phyloP scores from a whole-genome alignment of 1,140 invertebrate species.

The Diorhabda carinulata region DNA sequence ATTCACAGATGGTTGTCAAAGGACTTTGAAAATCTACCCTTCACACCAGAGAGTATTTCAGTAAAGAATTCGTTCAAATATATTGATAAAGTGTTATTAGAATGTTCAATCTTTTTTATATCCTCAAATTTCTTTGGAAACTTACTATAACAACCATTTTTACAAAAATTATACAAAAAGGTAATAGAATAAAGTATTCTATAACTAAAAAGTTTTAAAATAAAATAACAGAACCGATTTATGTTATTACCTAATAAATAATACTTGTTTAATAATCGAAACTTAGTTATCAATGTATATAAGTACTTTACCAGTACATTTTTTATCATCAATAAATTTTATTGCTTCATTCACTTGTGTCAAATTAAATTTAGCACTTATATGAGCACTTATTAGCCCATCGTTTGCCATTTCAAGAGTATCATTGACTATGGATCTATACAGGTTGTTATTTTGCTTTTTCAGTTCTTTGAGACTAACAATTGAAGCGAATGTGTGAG shows the following conservation, averaged over 20 bases:
- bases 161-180: no score
- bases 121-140: no score
- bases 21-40: no score
- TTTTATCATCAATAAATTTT: conserved; percentile 49
- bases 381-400: conserved; percentile 50
- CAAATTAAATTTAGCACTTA: conserved; percentile 50
- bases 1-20: no score
- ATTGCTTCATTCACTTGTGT: conserved; percentile 52
- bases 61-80: no score
- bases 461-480: conserved; percentile 36
- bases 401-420: conserved; percentile 53
- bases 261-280: conserved; percentile 4
- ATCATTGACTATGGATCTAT: conserved; percentile 48
- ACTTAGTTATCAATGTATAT: conserved; percentile 40
- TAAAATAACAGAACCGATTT: no score
- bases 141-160: no score
- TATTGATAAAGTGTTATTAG: no score
- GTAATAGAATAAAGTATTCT: no score
- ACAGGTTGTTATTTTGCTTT: conserved; percentile 39
- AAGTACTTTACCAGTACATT: conserved; percentile 54
- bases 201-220: no score
- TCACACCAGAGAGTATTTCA: no score
- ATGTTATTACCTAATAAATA: neutral
- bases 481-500: conserved; percentile 33
- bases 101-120: no score